Percentiles rank a stretch among this genome's conserved stretches.
These are phyloP conservation scores for Rhipidura dahli DNA, from an alignment of 2,113 vertebrate species.

Conservation along the genomic window DNA sequence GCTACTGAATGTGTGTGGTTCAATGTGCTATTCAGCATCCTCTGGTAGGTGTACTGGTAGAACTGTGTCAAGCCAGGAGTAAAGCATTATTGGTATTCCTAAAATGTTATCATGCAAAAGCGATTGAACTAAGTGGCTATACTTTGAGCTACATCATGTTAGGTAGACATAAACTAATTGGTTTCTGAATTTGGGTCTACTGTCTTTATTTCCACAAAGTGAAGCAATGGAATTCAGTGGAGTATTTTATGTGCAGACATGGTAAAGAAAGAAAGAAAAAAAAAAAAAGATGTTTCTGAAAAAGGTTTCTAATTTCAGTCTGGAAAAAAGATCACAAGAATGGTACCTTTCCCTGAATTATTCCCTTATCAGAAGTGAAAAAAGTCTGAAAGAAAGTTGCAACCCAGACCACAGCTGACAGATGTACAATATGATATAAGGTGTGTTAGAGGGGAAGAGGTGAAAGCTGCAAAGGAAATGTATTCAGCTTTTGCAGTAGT, in stretches of 20 bases:
- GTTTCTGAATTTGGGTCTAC: not conserved
- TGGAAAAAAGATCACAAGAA: not conserved
- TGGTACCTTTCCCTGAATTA: not conserved
- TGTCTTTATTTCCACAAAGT: not conserved
- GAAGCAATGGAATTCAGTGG: not conserved
- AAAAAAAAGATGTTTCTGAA: not conserved
- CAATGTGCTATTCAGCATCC: not conserved
- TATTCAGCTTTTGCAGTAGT: not conserved
- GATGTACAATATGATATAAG: not conserved
- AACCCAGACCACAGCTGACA: not conserved
- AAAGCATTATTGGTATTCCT: not conserved
- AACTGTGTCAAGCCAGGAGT: not conserved
- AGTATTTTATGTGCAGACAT: not conserved
- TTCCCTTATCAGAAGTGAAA: not conserved
- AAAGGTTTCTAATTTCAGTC: not conserved
- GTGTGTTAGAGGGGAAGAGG: not conserved
- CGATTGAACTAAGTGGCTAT: not conserved
- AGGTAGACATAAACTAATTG: not conserved
- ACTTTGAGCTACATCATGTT: not conserved
- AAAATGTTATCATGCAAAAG: not conserved
- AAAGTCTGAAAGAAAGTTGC: not conserved
- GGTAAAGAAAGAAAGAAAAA: not conserved
- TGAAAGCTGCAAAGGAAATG: not conserved
- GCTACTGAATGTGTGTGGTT: not conserved
- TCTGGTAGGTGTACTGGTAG: not conserved